Percentiles rank a stretch among this genome's conserved stretches.
phyloP scores from a whole-genome alignment of 2,797 vertebrate species.

The Denticeps clupeoides region DNA sequence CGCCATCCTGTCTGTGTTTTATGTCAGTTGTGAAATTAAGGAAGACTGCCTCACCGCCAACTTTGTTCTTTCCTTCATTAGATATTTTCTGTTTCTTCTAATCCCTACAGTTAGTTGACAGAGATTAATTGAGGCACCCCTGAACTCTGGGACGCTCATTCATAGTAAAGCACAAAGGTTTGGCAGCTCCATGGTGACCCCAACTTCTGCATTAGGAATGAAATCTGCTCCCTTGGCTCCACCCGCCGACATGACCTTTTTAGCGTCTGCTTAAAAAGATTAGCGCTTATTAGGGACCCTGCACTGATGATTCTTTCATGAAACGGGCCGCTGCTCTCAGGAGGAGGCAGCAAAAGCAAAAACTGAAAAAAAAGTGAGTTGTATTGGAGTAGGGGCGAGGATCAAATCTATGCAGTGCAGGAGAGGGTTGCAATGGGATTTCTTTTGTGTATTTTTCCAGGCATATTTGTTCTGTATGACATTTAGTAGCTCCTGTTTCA shows the following conservation, averaged over 20 bases:
- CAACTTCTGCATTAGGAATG: background rate
- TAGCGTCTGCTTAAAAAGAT: conserved; percentile 61
- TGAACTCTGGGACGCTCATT: conserved; percentile 1
- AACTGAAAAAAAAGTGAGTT: background rate
- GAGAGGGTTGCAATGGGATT: background rate
- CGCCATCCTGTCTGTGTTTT: background rate
- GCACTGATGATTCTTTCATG: conserved; percentile 59
- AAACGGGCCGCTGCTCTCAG: conserved; percentile 36
- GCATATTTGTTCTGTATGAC: background rate
- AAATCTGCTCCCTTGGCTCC: conserved; percentile 3
- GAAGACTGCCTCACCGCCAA: too few species aligned
- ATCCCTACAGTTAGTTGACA: background rate
- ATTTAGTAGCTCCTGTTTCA: background rate
- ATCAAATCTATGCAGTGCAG: background rate
- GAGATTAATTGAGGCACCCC: conserved; percentile 14
- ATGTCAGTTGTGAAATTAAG: background rate
- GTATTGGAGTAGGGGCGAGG: background rate
- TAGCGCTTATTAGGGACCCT: conserved; percentile 59
- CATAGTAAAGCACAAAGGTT: conserved; percentile 11
- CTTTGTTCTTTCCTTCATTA: background rate
- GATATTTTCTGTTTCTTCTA: background rate
- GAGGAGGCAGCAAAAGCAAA: conserved; percentile 7
- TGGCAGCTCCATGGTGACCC: background rate
- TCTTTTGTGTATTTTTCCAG: background rate
- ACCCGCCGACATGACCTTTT: conserved; percentile 53